Evolutionary conservation across 2,888 invertebrate species (phyloP), one percentile per base, ranked within the genome.

Genomic region (Myathropa florea): DNA sequence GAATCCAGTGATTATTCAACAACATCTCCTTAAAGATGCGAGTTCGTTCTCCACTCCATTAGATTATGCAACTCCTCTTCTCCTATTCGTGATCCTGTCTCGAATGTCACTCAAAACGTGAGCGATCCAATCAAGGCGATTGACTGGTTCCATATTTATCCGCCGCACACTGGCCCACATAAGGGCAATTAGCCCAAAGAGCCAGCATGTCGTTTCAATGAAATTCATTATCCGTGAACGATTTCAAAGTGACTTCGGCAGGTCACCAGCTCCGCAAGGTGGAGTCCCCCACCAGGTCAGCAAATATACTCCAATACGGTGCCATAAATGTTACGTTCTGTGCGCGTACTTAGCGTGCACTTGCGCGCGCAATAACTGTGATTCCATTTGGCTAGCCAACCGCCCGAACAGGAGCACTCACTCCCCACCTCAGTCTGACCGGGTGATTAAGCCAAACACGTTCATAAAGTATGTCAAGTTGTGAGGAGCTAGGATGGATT

Each of bases 141-240:
- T 75, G 65, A 61, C 39, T 4, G 61, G 30, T 14, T 30, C 53
- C 55, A 63, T 80, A 71, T 75, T 80, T 71, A 80, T 84, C 60
- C 46, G 26, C 68, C 36, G 46, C 71, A 36, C 61, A 55, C 63
- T 57, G 68, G 72, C 81, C 76, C 81, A 60, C 81, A 76, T 75
- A 71, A 61, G 75, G 60, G 70, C 84, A 85, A 85, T 85, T 85
- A 85, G 84, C 63, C 63, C 84, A 77, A 64, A 57, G 76, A 80
- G 67, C 75, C 70, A 84, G 61, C 76, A 63, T 79, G 83, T 79
- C 46, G 72, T 78, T 75, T 46, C 70, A 46, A 70, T 76, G n/a
- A 72, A 73, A 82, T 82, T 70, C 82, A 82, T 85, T 85, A 64
- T 53, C 77, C 77, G 63, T 76, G 85, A 81, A 81, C 70, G 68